A percentile compares a stretch with the other conserved stretches of the same genome.
These are phyloP conservation scores for Dicrurus megarhynchus DNA, from an alignment of 2,113 vertebrate genomes.

Conservation along the genomic window DNA sequence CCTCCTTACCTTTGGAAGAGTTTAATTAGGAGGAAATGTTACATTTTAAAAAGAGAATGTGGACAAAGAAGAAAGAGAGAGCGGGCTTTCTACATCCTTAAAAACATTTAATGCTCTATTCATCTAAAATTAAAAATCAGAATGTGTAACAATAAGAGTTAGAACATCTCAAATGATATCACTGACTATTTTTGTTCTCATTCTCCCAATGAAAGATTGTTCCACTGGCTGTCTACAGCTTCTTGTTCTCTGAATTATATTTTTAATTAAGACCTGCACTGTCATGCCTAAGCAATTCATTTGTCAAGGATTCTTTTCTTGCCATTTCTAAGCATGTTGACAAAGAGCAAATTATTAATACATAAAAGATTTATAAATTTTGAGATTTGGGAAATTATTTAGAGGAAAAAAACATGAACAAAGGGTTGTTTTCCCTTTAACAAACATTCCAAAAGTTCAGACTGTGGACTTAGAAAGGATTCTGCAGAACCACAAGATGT, in stretches of 20 bases:
- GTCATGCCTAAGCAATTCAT: not conserved
- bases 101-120: not conserved
- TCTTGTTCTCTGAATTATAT: not conserved
- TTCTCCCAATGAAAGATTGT: not conserved
- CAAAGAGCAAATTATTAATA: not conserved
- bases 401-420: not conserved
- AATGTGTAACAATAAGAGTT: not conserved
- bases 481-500: not conserved
- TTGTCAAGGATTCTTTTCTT: not conserved
- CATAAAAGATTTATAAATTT: not conserved
- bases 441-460: not conserved
- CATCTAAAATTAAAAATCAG: constrained; percentile 28
- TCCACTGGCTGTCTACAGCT: not conserved
- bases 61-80: constrained; percentile 25
- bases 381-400: not conserved
- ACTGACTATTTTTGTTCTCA: not conserved
- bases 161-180: not conserved
- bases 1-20: not conserved
- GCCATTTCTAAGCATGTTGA: not conserved
- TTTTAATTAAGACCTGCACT: not conserved
- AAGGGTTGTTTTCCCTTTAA: not conserved
- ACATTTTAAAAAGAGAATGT: not conserved
- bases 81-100: not conserved
- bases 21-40: constrained; percentile 29
- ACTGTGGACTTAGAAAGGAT: not conserved